phyloP scores from a whole-genome alignment of 2,797 vertebrate genomes.

The Setipinna tenuifilis region DNA sequence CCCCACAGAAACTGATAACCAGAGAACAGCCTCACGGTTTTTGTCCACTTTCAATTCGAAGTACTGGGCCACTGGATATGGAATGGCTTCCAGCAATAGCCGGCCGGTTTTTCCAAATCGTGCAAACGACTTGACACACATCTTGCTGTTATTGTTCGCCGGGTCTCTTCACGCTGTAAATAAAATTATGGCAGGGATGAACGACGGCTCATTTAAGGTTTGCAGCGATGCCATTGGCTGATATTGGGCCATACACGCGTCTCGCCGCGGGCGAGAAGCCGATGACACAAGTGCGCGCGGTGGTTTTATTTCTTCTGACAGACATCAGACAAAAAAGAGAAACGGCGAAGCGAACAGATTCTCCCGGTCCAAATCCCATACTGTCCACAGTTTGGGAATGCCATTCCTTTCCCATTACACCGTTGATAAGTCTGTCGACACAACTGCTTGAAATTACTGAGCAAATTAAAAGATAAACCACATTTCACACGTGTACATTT shows the following conservation, averaged over 20 bases:
- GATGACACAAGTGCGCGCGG: background rate
- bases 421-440: background rate
- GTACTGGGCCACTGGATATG: background rate
- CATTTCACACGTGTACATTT: background rate
- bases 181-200: background rate
- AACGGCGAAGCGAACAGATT: background rate
- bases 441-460: background rate
- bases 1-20: background rate
- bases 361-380: background rate
- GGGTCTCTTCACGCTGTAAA: background rate
- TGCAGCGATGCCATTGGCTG: background rate
- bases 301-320: constrained; percentile 30
- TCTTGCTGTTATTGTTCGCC: background rate
- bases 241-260: constrained; percentile 20
- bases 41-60: background rate
- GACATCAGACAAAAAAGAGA: background rate
- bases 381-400: background rate
- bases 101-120: background rate
- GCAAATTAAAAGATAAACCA: background rate
- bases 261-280: constrained; percentile 8
- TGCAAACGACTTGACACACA: background rate
- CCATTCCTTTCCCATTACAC: background rate
- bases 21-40: background rate
- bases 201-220: background rate
- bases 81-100: background rate